Base-by-base conservation (phyloP, 2,113 vertebrate genomes). In the Anoplopoma fimbria region DNA sequence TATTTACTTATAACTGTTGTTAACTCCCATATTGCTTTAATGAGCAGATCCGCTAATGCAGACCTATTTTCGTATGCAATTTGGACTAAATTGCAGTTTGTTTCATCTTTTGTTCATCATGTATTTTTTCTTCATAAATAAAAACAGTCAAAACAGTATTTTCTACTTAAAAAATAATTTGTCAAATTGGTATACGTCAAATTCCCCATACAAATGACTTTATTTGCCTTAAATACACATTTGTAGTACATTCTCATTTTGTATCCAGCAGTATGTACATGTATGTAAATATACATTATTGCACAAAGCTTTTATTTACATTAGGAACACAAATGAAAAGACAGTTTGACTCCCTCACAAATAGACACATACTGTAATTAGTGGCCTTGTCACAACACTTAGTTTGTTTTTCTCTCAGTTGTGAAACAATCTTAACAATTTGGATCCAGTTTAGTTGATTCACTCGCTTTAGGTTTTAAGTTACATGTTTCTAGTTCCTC, bases 51-150 rank as follows among this genome's bases (percentile, higher is more conserved):
- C 76, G 38, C 21, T 63, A 13, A 69, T 19, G 31, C 29, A 29
- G 23, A 19, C 7, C 23, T 31, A 29, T 58, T 45, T 62, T 55
- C 13, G 62, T 45, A 17, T 42, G 29, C 12, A 45, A 36, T 62
- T 9, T 61, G 65, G 25, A 58, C 29, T 55, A 31, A 70, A n/a
- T 9, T 65, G 38, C 15, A 45, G 51, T 70, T 68, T 81, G 31
- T 76, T 73, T 68, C 0, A 4, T 51, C 21, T 80, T 64, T 64
- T 9, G 51, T 15, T 9, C 13, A 19, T 40, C 60, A 4, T 51
- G 9, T 38, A 65, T 84, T 86, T 79, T 90, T 83, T 89, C 80
- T 45, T 74, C 64, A 23, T 77, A 61, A 90, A 92, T 76, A 84
- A 87, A 85, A 2, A 87, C 83, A 2, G 0, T 40, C 7, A 76